Base-by-base conservation (phyloP, 1,140 invertebrate genomes). In the Adoxophyes honmai region DNA sequence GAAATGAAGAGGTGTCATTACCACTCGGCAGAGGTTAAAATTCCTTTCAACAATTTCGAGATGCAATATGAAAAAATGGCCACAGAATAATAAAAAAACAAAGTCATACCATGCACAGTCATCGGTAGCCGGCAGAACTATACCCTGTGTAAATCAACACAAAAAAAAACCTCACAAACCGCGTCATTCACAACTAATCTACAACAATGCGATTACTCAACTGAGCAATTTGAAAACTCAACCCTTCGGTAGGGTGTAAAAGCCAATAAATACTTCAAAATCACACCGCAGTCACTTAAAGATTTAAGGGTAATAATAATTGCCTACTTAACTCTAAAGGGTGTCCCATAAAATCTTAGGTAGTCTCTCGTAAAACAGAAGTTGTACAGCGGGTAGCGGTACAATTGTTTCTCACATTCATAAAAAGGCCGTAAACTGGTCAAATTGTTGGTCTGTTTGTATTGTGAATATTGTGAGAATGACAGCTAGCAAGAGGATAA, bases 381-480 rank as follows among this genome's bases (percentile, higher is more conserved):
- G 18, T 0, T 48, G 39, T n/a, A 28, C 2, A 28, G 21, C 21
- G 21, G 21, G 21, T 6, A 3, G 21, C 15, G 10, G 18, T 57
- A 64, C 73, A 70, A 81, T 83, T 79, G 80, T 81, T 82, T 78
- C 69, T 72, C 71, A 71, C 64, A 58, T 68, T 71, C 54, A 66
- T 78, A 75, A 79, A 77, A 82, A 70, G 52, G 60, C 57, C 56
- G 60, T 76, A 71, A 74, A 74, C 66, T 54, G 44, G 18, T 61
- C 21, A 13, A n/a, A 48, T 28, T 57, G 68, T 67, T 61, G 60
- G 65, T 63, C 62, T 44, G 16, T 44, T 44, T 39, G 39, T 21
- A 48, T 48, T 48, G 42, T 48, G 21, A n/a, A 18, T 18, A 10
- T 21, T 48, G 14, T 21, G 21, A 8, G 11, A 11, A 21, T 48